phyloP scores from a whole-genome alignment of 1,140 invertebrate genomes.

The Drosophila melanogaster region DNA sequence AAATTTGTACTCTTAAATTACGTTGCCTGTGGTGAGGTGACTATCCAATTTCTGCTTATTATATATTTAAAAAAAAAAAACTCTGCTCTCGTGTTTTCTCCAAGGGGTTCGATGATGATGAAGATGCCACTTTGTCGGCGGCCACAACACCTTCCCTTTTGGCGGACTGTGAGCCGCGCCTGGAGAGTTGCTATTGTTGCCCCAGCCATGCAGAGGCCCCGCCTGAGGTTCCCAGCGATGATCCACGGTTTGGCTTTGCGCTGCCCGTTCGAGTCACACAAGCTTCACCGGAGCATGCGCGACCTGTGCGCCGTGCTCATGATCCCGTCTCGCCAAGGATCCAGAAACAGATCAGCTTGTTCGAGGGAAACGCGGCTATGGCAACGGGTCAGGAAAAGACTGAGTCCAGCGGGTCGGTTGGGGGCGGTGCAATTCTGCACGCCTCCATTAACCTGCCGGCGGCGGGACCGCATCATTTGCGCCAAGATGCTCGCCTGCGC shows the following conservation, averaged over 20 bases:
- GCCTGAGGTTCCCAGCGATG: constrained; percentile 63
- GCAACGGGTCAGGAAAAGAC: constrained; percentile 8
- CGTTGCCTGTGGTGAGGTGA: too few relatives aligned
- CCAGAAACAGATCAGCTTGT: constrained; percentile 80
- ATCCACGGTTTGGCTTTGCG: constrained; percentile 59
- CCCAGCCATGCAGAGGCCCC: constrained; percentile 64
- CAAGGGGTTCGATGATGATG: constrained; percentile 84
- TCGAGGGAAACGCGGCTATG: constrained; percentile 46
- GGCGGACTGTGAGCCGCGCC: constrained; percentile 54
- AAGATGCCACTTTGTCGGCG: constrained; percentile 86
- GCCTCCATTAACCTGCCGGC: constrained; percentile 74
- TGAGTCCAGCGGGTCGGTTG: constrained; percentile 9
- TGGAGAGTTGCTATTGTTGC: constrained; percentile 73
- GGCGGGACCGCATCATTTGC: constrained; percentile 56
- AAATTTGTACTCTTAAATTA: too few relatives aligned
- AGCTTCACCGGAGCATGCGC: constrained; percentile 59
- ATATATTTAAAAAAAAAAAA: too few relatives aligned
- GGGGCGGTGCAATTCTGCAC: constrained; percentile 50
- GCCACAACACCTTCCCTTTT: constrained; percentile 80
- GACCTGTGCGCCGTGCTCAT: constrained; percentile 55
- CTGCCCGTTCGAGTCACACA: constrained; percentile 58
- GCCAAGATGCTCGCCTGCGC: constrained; percentile 67
- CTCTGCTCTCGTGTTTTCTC: too few relatives aligned
- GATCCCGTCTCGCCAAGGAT: constrained; percentile 75
- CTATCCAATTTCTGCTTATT: too few relatives aligned